Evolutionary conservation across 2,113 vertebrate species (phyloP).

Genomic region (Tretioscincus oriximinensis): DNA sequence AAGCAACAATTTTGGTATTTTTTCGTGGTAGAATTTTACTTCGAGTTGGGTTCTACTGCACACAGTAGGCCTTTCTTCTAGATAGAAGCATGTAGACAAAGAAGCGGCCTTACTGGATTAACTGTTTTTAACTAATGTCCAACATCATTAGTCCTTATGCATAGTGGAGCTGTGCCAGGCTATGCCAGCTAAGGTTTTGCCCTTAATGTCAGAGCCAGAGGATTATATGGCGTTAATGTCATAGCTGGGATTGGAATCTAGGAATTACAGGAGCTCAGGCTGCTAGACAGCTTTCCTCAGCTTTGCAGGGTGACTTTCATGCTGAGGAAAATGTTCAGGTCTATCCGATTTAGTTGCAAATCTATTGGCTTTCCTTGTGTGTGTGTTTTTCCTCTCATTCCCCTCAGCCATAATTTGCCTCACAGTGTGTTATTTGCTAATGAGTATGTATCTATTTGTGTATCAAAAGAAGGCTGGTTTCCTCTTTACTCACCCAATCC

Average conservation of each 20-base stretch:
- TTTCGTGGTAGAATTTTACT: neutral
- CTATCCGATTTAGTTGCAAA: slow-evolving; percentile 65
- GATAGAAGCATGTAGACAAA: neutral
- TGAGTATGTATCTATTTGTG: slow-evolving; percentile 40
- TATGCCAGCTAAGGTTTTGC: slow-evolving; percentile 38
- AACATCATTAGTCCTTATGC: neutral
- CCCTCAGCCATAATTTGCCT: slow-evolving; percentile 12
- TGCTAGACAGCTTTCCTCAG: slow-evolving; percentile 46
- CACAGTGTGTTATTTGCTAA: slow-evolving; percentile 41
- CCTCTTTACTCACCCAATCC: slow-evolving; percentile 50
- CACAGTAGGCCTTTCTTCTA: neutral
- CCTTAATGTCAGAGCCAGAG: slow-evolving; percentile 46
- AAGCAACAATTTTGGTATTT: neutral
- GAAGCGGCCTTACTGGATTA: neutral
- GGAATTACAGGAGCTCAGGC: slow-evolving; percentile 48
- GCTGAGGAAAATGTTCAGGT: slow-evolving; percentile 49
- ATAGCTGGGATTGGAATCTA: slow-evolving; percentile 43
- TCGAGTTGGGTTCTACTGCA: neutral
- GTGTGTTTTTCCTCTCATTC: neutral
- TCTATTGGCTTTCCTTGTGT: slow-evolving; percentile 26
- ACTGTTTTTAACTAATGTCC: neutral
- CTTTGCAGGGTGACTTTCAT: slow-evolving; percentile 40
- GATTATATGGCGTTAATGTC: slow-evolving; percentile 51
- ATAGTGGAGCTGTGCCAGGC: slow-evolving; percentile 32
- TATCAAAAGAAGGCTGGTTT: slow-evolving; percentile 40